Evolutionary conservation across 2,888 invertebrate genomes (phyloP), one percentile per base, ranked within the genome.

Genomic region (Melinopterus prodromus): DNA sequence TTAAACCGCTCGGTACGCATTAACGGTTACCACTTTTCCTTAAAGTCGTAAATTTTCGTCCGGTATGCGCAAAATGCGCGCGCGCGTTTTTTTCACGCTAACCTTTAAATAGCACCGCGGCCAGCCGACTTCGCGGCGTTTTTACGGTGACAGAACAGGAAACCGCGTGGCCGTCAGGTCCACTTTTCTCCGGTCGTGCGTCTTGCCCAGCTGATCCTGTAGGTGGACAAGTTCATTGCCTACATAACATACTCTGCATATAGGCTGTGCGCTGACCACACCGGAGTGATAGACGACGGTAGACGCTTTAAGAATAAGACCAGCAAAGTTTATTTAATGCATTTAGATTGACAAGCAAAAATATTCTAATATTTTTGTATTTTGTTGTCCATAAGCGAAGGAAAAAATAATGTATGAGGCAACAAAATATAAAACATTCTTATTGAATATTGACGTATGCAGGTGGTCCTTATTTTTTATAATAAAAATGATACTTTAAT

Each of bases 171-270:
- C 81, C 80, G 82, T 80, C 82, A 83, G 83, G 80, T 83, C 82
- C 82, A 84, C 83, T 83, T 84, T 82, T 80, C 79, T 79, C 76
- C 77, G 78, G 53, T 12, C 53, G 77, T 79, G 76, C 75, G 78
- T 70, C 77, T 80, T 77, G 76, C 37, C 82, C 84, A 83, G 84
- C 84, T 84, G 83, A 83, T 83, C 81, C 80, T 79, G 84, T 83
- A 82, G 84, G 84, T 82, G 84, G 83, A 82, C 83, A 84, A 84
- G 84, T 84, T 84, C 84, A 84, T 82, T 84, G 84, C 83, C 83
- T 84, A 84, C 82, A 12, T 53, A 53, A 84, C 82, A 12, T 53
- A 53, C 53, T 53, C 53, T 53, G 53, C 53, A 53, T 81, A 83
- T 83, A 77, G 81, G 78, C 82, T 82, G 77, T 79, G 79, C 81